A percentile compares a stretch with the other conserved stretches of the same genome.
Conservation (phyloP, 2,888 invertebrate species). For the Cancer borealis region DNA sequence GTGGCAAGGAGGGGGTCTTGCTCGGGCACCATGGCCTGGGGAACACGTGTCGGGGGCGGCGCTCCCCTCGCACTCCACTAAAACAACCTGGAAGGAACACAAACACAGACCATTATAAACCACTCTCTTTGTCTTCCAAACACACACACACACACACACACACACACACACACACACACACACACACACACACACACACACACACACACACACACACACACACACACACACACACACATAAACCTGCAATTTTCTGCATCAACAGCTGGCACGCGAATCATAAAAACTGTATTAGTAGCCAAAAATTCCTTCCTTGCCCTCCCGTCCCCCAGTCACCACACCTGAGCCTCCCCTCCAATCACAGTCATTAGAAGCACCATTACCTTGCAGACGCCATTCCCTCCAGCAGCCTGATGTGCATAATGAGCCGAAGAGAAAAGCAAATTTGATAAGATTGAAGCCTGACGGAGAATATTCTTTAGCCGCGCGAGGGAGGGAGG, state of each 20-base stretch:
- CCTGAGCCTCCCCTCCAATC: neutral
- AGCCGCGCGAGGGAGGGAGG: neutral
- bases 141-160: neutral
- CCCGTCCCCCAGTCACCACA: neutral
- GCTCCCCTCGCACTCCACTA: conserved; percentile 64
- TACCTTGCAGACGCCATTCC: neutral
- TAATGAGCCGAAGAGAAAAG: neutral
- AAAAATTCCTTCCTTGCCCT: neutral
- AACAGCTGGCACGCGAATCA: neutral
- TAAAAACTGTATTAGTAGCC: neutral
- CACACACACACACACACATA: neutral
- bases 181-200: neutral
- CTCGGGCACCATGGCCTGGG: conserved; percentile 72
- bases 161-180: neutral
- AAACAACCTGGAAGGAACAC: conserved; percentile 48
- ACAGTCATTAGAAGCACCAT: neutral
- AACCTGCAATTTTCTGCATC: neutral
- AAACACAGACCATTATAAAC: neutral
- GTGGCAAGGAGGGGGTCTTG: conserved; percentile 66
- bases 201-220: neutral
- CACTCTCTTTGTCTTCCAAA: neutral
- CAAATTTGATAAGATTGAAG: neutral
- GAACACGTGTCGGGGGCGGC: conserved; percentile 50
- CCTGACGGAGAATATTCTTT: neutral
- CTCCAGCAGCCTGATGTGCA: neutral